Conservation (phyloP, 2,888 invertebrate species). For the Branchellion lobata region DNA sequence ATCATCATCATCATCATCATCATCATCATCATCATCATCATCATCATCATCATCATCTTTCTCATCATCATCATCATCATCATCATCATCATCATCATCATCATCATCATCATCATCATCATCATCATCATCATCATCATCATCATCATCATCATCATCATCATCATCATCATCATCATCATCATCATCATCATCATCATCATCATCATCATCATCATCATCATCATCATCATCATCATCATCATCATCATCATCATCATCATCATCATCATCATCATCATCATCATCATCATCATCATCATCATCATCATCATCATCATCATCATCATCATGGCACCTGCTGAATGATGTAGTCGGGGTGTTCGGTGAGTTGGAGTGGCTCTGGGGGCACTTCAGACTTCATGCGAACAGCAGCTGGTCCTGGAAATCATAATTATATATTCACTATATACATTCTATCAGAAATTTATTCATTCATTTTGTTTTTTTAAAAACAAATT, state of each 20-base stretch:
- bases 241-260: background rate
- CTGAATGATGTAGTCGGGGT: slow-evolving; percentile 21
- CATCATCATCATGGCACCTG: background rate
- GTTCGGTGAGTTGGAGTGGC: slow-evolving; percentile 10
- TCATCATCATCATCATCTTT: too few relatives aligned
- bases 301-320: background rate
- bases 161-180: background rate
- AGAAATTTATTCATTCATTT: too few relatives aligned
- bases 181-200: background rate
- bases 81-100: background rate
- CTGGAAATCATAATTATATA: too few relatives aligned
- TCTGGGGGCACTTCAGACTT: slow-evolving; percentile 24
- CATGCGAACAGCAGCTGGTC: slow-evolving; percentile 39
- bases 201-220: background rate
- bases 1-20: too few relatives aligned
- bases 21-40: too few relatives aligned
- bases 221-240: background rate
- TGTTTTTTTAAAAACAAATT: too few relatives aligned
- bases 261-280: background rate
- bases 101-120: too few relatives aligned
- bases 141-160: background rate
- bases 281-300: too few relatives aligned
- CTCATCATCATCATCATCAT: background rate
- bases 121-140: background rate
- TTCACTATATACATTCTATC: too few relatives aligned